phyloP scores from a whole-genome alignment of 2,888 invertebrate species.

The Plebejus melissa region DNA sequence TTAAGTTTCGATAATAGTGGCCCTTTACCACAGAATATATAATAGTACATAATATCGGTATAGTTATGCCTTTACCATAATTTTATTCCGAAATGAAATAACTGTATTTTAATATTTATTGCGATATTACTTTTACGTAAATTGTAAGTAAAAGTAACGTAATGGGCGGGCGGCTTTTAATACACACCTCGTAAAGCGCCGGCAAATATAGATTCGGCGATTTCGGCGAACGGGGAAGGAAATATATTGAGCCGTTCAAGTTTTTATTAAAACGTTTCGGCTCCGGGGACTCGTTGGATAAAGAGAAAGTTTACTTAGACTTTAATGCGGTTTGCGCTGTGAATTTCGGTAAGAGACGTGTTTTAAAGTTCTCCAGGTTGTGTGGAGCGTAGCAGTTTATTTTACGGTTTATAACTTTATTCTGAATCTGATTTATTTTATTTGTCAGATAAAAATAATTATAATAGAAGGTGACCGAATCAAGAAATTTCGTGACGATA shows the following conservation, averaged over 20 bases:
- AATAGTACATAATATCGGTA: neutral
- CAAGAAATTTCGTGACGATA: too few species aligned
- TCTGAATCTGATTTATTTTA: too few species aligned
- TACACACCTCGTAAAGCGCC: constrained; percentile 21
- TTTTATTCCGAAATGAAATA: neutral
- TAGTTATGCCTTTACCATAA: too few species aligned
- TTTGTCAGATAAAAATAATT: too few species aligned
- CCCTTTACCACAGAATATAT: neutral
- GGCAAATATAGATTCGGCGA: constrained; percentile 2
- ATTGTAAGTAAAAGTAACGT: constrained; percentile 11
- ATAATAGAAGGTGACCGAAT: too few species aligned
- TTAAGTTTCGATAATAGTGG: neutral
- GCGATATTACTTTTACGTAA: neutral
- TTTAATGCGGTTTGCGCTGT: neutral
- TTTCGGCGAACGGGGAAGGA: neutral
- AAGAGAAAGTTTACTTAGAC: constrained; percentile 1
- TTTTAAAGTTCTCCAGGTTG: neutral
- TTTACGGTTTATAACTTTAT: too few species aligned
- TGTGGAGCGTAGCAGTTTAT: too few species aligned
- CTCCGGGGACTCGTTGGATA: constrained; percentile 3
- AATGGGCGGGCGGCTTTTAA: constrained; percentile 18
- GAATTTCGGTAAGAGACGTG: neutral
- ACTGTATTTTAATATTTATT: neutral
- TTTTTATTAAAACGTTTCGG: neutral
- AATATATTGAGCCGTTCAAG: constrained; percentile 11